Percentiles rank a stretch among this genome's conserved stretches.
Conservation (phyloP, 2,797 vertebrate species). For the Apogon hyalosoma region DNA sequence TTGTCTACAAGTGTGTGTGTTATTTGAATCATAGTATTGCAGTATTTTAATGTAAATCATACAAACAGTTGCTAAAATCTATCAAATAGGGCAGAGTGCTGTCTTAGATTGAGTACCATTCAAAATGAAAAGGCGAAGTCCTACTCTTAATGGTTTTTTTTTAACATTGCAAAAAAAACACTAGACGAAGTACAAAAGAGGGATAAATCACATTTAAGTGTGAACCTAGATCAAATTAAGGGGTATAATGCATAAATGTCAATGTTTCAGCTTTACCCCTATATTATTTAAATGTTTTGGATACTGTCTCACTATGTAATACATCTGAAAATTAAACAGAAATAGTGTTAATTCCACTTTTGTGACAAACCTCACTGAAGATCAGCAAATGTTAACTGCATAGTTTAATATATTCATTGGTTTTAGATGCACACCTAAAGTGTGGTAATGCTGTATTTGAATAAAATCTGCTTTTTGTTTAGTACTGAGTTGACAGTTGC, state of each 20-base stretch:
- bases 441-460: neutral
- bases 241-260: too few relatives aligned
- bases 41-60: constrained; percentile 42
- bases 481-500: neutral
- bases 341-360: neutral
- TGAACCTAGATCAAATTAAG: constrained; percentile 30
- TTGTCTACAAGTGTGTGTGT: constrained; percentile 11
- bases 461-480: constrained; percentile 3
- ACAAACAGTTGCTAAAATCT: constrained; percentile 48
- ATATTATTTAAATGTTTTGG: constrained; percentile 7
- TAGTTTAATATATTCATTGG: constrained; percentile 5
- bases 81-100: constrained; percentile 24
- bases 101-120: constrained; percentile 20
- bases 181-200: constrained; percentile 18
- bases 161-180: constrained; percentile 27
- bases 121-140: constrained; percentile 11
- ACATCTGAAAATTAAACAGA: neutral
- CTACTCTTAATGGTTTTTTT: neutral
- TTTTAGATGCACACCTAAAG: neutral
- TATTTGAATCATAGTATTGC: constrained; percentile 31
- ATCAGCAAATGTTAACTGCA: constrained; percentile 5
- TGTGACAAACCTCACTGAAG: neutral
- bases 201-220: constrained; percentile 37
- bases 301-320: neutral
- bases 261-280: neutral